A percentile compares a stretch with the other conserved stretches of the same genome.
phyloP scores from a whole-genome alignment of 2,888 invertebrate genomes.

The Malacosoma neustria region DNA sequence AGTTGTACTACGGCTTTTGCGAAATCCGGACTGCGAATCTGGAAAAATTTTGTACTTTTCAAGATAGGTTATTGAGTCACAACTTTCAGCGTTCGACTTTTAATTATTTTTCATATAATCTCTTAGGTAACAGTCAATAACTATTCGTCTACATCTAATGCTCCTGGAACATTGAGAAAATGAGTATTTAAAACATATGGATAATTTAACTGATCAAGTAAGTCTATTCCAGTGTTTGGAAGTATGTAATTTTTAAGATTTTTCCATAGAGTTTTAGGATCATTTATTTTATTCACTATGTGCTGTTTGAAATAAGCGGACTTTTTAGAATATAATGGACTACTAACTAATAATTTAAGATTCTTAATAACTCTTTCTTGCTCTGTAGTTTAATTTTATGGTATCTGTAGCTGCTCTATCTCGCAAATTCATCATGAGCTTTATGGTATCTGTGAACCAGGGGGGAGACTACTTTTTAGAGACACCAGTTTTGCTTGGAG shows the following conservation, averaged over 20 bases:
- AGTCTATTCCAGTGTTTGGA: background rate
- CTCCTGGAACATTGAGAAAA: constrained; percentile 1
- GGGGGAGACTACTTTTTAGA: background rate
- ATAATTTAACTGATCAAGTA: background rate
- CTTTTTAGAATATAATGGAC: constrained; percentile 3
- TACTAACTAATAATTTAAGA: constrained; percentile 2
- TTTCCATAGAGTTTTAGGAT: background rate
- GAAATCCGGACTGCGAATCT: too few relatives aligned
- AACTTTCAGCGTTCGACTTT: too few relatives aligned
- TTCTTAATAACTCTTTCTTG: constrained; percentile 2
- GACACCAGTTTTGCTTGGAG: background rate
- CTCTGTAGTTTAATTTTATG: background rate
- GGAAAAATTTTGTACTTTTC: too few relatives aligned
- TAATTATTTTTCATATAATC: too few relatives aligned
- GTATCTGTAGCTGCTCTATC: background rate
- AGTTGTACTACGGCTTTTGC: too few relatives aligned
- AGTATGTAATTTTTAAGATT: background rate
- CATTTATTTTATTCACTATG: background rate
- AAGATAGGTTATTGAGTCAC: too few relatives aligned
- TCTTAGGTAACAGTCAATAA: too few relatives aligned
- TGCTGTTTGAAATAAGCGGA: constrained; percentile 1
- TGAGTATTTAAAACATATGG: constrained; percentile 1
- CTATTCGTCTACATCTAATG: background rate
- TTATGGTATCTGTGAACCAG: constrained; percentile 6
- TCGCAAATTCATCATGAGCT: constrained; percentile 1